Evolutionary conservation across 35 echinoderm and acorn worm species (phyloP), one percentile per base, ranked within the genome.

Genomic region (Heliocidaris erythrogramma): DNA sequence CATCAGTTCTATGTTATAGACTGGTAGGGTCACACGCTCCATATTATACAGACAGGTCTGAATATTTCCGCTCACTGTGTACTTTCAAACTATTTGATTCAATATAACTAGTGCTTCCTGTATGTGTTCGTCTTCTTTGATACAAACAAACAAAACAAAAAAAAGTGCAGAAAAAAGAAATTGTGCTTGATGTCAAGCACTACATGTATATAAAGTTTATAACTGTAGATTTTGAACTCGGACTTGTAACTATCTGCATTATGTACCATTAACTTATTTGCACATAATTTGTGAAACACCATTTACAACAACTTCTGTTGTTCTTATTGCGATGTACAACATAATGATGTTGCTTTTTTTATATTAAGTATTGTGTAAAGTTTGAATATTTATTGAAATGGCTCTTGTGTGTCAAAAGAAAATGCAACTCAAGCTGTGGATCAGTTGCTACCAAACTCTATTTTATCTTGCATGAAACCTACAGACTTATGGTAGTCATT

Each of bases 301-400:
- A n/a, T 78, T 78, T 78, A 78, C 27, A n/a, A 78, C 21, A 78
- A 78, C 18, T 78, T 78, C 65, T 78, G n/a, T 78, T 24, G 27
- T 78, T 78, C 21, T n/a, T 78, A 56, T 7, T 13, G 29, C 31
- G 91, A 92, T 48, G 16, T 59, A 30, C 29, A 18, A 24, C 48
- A 48, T 49, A n/a, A 50, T 49, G 91, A 56, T 59, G 49, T 49
- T 92, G 50, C 48, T 92, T 59, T 92, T 49, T 92, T 78, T 78
- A 78, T 78, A 78, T 78, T 78, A 78, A 27, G 27, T 89, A 47
- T 89, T 89, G 29, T 92, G 91, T 92, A 49, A 49, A 92, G 50
- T 49, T 92, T 92, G 91, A 48, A 92, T 92, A 92, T 92, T 92
- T 92, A 92, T 92, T 92, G 91, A 52, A 92, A 50, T 48, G 87